Evolutionary conservation across 2,113 vertebrate genomes (phyloP).

Genomic region (Pan troglodytes): NHGRI_mPanTro3-v2.1_pri NC_072407.2:115121501-115122000

Average conservation of each 20-base stretch:
- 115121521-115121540: slow-evolving; percentile 10
- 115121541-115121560: background rate
- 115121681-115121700: background rate
- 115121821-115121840: background rate
- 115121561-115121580: background rate
- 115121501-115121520: background rate
- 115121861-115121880: background rate
- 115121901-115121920: background rate
- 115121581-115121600: background rate
- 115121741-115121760: background rate
- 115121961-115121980: background rate
- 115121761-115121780: background rate
- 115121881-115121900: background rate
- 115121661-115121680: background rate
- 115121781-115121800: background rate
- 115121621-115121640: background rate
- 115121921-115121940: background rate
- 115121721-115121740: background rate
- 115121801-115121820: background rate
- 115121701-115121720: background rate
- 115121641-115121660: background rate
- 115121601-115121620: background rate
- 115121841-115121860: background rate
- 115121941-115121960: background rate
- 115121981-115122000: slow-evolving; percentile 35